Evolutionary conservation across 2,113 vertebrate genomes (phyloP), one percentile per base, ranked within the genome.

Genomic region (Atherinomorus stipes): DNA sequence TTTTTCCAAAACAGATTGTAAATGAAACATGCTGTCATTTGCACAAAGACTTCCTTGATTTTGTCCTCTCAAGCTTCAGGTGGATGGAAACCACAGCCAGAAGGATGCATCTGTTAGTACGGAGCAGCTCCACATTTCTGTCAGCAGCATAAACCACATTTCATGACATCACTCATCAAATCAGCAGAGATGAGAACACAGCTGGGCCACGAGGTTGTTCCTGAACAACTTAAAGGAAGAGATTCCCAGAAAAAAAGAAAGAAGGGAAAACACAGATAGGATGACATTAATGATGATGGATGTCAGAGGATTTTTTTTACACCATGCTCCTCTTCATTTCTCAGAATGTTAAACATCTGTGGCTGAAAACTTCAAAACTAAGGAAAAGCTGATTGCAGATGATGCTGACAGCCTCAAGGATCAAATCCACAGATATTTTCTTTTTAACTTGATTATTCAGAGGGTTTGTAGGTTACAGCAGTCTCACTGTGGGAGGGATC

Each of bases 141-240:
- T 85, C 80, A 52, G 62, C 85, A 60, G 49, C 62, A 38, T 50
- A 44, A 47, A 73, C 42, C 57, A 12, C 47, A 65, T 15, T 31
- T 22, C 21, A 45, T 86, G 64, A 71, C 73, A 18, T 88, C 73
- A 76, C 69, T 61, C 76, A 71, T 57, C 40, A 78, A 51, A 81
- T 78, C 81, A 82, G 40, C 16, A 15, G 59, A 60, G 60, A 76
- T 19, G 52, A 64, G 65, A 63, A 56, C 60, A 59, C 15, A 26
- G 49, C 59, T 31, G 60, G 31, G 50, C 71, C 64, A 71, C 2
- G 16, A 60, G 60, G 74, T 63, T 65, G n/a, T 45, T 51, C 58
- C 71, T n/a, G 1, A 31, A 52, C 31, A 7, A 37, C 50, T 22
- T 25, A 19, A 34, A 45, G 42, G 28, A 25, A 5, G 11, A 5